phyloP scores from a whole-genome alignment of 2,888 invertebrate genomes.

The Panzeria rudis region DNA sequence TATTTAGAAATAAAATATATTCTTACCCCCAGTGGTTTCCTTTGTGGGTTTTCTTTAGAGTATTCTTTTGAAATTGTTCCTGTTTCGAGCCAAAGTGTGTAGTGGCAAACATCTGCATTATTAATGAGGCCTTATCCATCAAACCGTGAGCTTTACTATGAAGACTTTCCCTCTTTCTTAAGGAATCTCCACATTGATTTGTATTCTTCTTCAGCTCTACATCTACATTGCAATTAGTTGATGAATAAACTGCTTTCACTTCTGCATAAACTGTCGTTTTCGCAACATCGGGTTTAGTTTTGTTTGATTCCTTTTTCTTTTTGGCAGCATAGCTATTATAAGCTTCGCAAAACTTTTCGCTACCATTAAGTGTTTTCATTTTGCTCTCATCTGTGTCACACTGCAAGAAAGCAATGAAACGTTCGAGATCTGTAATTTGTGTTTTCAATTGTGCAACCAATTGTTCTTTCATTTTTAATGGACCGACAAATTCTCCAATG shows the following conservation, averaged over 20 bases:
- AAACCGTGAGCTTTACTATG: constrained; percentile 84
- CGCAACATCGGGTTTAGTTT: constrained; percentile 38
- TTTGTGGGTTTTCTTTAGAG: constrained; percentile 92
- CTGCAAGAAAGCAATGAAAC: constrained; percentile 98
- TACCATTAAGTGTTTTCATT: constrained; percentile 72
- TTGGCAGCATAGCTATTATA: constrained; percentile 83
- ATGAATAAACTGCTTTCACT: constrained; percentile 5
- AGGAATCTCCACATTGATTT: constrained; percentile 14
- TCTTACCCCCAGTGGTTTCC: constrained; percentile 95
- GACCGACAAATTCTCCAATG: constrained; percentile 95
- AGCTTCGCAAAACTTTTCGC: constrained; percentile 75
- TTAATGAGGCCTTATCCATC: constrained; percentile 93
- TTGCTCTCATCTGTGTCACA: constrained; percentile 86
- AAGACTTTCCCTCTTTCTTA: constrained; percentile 77
- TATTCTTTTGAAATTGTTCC: constrained; percentile 88
- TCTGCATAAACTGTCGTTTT: constrained; percentile 41
- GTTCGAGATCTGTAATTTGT: constrained; percentile 98
- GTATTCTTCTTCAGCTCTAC: constrained; percentile 62
- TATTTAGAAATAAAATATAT: too few species aligned
- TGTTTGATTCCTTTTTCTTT: constrained; percentile 77
- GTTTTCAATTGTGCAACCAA: constrained; percentile 97
- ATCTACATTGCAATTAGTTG: not conserved
- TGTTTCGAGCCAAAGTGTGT: constrained; percentile 95
- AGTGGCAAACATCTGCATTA: constrained; percentile 96
- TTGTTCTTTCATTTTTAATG: constrained; percentile 97